A percentile compares a stretch with the other conserved stretches of the same genome.
These are phyloP conservation scores for Mayetiola destructor DNA, from an alignment of 2,888 invertebrate genomes.

Conservation along the genomic window DNA sequence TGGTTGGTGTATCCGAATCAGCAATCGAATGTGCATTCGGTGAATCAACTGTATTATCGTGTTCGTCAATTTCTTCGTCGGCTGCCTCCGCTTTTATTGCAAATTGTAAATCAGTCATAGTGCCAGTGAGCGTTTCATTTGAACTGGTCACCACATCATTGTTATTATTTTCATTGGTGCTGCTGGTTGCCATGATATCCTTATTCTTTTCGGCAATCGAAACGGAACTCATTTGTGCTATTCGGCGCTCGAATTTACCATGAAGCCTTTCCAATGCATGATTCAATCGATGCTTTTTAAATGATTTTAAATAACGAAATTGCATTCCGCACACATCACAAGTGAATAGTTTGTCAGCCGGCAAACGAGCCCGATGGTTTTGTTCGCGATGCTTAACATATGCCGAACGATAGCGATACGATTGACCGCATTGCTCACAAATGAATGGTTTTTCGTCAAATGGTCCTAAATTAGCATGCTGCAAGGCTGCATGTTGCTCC, in stretches of 20 bases:
- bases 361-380: slow-evolving; percentile 72
- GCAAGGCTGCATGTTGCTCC: slow-evolving; percentile 71
- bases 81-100: slow-evolving; percentile 37
- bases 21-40: slow-evolving; percentile 31
- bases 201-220: slow-evolving; percentile 19
- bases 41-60: slow-evolving; percentile 62
- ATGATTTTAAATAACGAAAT: slow-evolving; percentile 75
- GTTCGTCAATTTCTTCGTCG: slow-evolving; percentile 42
- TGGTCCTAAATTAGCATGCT: slow-evolving; percentile 52
- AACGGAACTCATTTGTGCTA: slow-evolving; percentile 17
- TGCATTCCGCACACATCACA: slow-evolving; percentile 89
- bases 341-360: slow-evolving; percentile 79
- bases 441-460: slow-evolving; percentile 77
- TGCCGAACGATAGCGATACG: slow-evolving; percentile 75
- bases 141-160: slow-evolving; percentile 59
- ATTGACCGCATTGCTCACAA: slow-evolving; percentile 82
- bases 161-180: slow-evolving; percentile 22
- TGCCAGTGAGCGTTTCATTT: slow-evolving; percentile 45
- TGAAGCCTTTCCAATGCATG: slow-evolving; percentile 73
- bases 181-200: not conserved
- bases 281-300: slow-evolving; percentile 77
- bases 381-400: slow-evolving; percentile 75
- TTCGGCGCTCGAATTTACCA: slow-evolving; percentile 43
- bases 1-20: slow-evolving; percentile 36
- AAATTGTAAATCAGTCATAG: slow-evolving; percentile 40